A percentile compares a stretch with the other conserved stretches of the same genome.
These are phyloP conservation scores for Glyphotaelius pellucidus DNA, from an alignment of 2,888 invertebrate genomes.

Conservation along the genomic window DNA sequence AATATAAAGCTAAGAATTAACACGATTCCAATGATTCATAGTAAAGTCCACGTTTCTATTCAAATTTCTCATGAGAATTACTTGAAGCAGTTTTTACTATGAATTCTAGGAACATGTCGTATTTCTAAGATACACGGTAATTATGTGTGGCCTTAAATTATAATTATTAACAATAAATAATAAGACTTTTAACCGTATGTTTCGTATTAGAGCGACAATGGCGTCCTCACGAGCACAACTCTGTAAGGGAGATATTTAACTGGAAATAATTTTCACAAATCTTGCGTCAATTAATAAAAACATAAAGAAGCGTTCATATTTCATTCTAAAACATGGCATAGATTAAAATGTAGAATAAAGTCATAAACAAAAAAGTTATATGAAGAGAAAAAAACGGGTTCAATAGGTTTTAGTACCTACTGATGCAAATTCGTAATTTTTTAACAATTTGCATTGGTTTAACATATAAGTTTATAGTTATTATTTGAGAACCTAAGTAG, in stretches of 20 bases:
- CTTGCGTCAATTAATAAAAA: slow-evolving; percentile 21
- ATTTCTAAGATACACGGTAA: slow-evolving; percentile 62
- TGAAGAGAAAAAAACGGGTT: slow-evolving; percentile 44
- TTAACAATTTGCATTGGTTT: slow-evolving; percentile 41
- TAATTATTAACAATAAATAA: slow-evolving; percentile 59
- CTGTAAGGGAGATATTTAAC: background rate
- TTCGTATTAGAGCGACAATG: background rate
- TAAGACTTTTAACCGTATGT: slow-evolving; percentile 55
- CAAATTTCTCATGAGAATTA: background rate
- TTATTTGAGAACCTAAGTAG: slow-evolving; percentile 1
- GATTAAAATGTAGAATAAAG: background rate
- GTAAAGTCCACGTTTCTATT: background rate
- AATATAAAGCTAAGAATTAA: slow-evolving; percentile 28
- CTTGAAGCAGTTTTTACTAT: background rate
- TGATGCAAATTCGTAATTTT: slow-evolving; percentile 28
- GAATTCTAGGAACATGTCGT: slow-evolving; percentile 16
- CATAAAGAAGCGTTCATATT: background rate
- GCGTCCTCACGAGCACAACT: slow-evolving; percentile 20
- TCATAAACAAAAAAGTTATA: slow-evolving; percentile 14
- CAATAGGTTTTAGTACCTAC: slow-evolving; percentile 30
- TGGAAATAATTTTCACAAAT: slow-evolving; percentile 15
- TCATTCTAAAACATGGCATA: background rate
- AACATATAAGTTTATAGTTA: background rate
- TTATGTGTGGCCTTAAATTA: slow-evolving; percentile 65
- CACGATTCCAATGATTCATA: background rate